phyloP scores from a whole-genome alignment of 2,113 vertebrate species.

The Xyrauchen texanus region DNA sequence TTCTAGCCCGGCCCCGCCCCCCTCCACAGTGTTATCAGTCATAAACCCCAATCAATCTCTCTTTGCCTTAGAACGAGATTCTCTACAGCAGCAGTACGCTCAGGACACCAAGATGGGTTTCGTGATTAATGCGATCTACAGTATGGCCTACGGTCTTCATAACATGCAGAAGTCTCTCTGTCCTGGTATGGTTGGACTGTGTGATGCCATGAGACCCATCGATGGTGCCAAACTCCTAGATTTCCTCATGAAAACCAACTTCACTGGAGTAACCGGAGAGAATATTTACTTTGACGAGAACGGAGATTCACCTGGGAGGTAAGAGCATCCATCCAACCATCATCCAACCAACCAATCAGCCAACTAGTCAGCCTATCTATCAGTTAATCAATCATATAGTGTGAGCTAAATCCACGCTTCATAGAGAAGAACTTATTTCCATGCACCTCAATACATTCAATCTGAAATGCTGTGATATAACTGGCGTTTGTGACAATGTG shows the following conservation, averaged over 20 bases:
- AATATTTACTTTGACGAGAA: conserved; percentile 94
- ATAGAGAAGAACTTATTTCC: no score
- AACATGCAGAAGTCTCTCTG: conserved; percentile 91
- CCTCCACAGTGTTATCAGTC: background rate
- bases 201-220: conserved; percentile 93
- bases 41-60: conserved; percentile 19
- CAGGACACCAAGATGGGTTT: conserved; percentile 99
- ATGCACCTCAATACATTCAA: background rate
- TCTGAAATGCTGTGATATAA: background rate
- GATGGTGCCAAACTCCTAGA: conserved; percentile 92
- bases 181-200: conserved; percentile 85
- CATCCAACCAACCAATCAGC: background rate
- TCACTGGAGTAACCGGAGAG: conserved; percentile 93
- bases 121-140: conserved; percentile 97
- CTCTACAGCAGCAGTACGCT: conserved; percentile 88
- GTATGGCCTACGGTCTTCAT: conserved; percentile 95
- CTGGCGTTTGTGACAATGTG: background rate
- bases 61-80: conserved; percentile 80
- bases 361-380: background rate
- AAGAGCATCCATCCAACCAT: conserved; percentile 35
- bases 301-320: conserved; percentile 97
- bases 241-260: conserved; percentile 96
- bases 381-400: background rate
- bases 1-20: no score
- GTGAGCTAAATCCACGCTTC: no score